phyloP scores from a whole-genome alignment of 2,888 invertebrate species.

The Cremastobaeus sp. region DNA sequence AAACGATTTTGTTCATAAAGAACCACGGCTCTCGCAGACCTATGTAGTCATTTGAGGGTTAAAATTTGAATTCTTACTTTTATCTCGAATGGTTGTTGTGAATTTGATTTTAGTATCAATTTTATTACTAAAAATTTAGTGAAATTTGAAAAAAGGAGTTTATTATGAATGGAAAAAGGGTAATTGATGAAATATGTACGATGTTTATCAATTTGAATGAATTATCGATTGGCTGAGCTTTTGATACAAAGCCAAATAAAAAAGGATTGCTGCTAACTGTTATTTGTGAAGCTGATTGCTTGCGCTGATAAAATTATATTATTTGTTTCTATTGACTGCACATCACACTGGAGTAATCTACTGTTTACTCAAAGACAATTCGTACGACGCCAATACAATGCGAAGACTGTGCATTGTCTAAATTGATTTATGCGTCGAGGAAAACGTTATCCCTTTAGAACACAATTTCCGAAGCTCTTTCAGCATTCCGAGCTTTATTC shows the following conservation, averaged over 20 bases:
- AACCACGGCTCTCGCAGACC: no score
- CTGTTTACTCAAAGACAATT: slow-evolving; percentile 49
- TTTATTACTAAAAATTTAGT: no score
- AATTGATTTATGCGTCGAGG: slow-evolving; percentile 49
- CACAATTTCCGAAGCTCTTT: slow-evolving; percentile 41
- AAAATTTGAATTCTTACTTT: no score
- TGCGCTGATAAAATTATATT: slow-evolving; percentile 44
- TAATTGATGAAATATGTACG: no score
- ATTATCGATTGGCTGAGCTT: no score
- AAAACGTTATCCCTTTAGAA: slow-evolving; percentile 45
- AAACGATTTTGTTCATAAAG: no score
- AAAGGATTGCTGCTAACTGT: slow-evolving; percentile 8
- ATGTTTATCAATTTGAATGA: no score
- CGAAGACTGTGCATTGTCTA: slow-evolving; percentile 26
- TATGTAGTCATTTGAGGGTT: no score
- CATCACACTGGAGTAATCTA: slow-evolving; percentile 38
- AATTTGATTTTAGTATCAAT: no score
- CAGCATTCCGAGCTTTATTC: slow-evolving; percentile 23
- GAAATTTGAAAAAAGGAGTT: no score
- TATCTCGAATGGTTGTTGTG: no score
- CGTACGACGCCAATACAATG: slow-evolving; percentile 35
- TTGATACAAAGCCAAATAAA: slow-evolving; percentile 7
- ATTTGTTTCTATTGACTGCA: slow-evolving; percentile 34
- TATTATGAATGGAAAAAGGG: no score
- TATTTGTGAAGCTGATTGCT: slow-evolving; percentile 21